phyloP scores from a whole-genome alignment of 2,113 vertebrate species.

The Passerina amoena region DNA sequence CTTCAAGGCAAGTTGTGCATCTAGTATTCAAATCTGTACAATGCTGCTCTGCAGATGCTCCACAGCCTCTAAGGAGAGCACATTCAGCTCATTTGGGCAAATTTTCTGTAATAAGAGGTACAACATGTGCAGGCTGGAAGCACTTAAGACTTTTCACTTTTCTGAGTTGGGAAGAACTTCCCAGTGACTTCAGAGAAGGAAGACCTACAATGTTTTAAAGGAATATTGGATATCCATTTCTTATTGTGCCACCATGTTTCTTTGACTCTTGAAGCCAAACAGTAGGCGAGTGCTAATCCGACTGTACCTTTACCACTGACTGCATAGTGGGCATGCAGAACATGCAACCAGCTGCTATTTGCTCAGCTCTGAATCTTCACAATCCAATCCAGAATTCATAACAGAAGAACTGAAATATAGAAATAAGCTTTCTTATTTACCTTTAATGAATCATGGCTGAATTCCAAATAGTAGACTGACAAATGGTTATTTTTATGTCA shows the following conservation, averaged over 20 bases:
- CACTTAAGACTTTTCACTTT: background rate
- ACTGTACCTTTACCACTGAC: background rate
- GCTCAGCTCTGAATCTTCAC: background rate
- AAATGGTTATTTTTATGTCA: background rate
- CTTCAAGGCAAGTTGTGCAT: background rate
- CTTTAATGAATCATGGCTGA: background rate
- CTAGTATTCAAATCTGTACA: background rate
- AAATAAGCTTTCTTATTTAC: background rate
- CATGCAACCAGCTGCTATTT: background rate
- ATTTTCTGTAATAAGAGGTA: background rate
- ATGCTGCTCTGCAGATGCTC: background rate
- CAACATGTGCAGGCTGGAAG: background rate
- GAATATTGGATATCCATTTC: accelerated
- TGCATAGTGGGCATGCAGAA: background rate
- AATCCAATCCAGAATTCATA: background rate
- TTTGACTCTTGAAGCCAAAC: background rate
- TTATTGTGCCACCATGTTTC: background rate
- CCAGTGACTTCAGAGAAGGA: background rate
- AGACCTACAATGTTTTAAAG: background rate
- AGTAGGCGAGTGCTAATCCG: background rate
- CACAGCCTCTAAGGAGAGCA: background rate
- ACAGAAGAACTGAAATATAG: background rate
- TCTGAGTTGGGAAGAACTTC: background rate
- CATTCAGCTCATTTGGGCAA: background rate
- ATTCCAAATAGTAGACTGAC: background rate